Evolutionary conservation across 2,888 invertebrate genomes (phyloP).

Genomic region (Proisotoma minuta): DNA sequence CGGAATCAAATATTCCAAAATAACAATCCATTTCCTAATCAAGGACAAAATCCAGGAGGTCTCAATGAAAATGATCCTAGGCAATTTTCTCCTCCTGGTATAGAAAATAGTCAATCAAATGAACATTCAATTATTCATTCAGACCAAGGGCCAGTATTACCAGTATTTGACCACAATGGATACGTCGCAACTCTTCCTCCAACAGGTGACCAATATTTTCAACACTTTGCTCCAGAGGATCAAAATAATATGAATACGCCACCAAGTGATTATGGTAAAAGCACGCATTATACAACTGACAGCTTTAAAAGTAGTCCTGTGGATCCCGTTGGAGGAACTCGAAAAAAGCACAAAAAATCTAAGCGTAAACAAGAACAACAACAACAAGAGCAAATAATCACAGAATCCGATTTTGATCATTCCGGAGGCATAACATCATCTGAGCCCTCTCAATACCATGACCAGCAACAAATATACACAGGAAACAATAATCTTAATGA

Average conservation of each 20-base stretch:
- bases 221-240: not conserved
- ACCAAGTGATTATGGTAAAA: not conserved
- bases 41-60: constrained; percentile 1
- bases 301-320: not conserved
- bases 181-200: not conserved
- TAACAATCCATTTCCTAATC: not conserved
- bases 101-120: not conserved
- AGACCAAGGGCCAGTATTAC: not conserved
- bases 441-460: too few species aligned
- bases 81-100: not conserved
- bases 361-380: too few species aligned
- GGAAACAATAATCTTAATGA: too few species aligned
- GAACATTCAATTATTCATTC: too few species aligned
- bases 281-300: not conserved
- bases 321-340: not conserved
- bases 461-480: too few species aligned
- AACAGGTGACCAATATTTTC: not conserved
- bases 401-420: not conserved
- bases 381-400: not conserved
- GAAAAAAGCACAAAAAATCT: not conserved
- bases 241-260: not conserved
- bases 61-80: not conserved
- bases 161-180: constrained; percentile 1
- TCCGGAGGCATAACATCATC: too few species aligned
- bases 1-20: constrained; percentile 3